These are phyloP conservation scores for Spodoptera picta DNA, from an alignment of 2,888 invertebrate genomes.

Conservation along the genomic window DNA sequence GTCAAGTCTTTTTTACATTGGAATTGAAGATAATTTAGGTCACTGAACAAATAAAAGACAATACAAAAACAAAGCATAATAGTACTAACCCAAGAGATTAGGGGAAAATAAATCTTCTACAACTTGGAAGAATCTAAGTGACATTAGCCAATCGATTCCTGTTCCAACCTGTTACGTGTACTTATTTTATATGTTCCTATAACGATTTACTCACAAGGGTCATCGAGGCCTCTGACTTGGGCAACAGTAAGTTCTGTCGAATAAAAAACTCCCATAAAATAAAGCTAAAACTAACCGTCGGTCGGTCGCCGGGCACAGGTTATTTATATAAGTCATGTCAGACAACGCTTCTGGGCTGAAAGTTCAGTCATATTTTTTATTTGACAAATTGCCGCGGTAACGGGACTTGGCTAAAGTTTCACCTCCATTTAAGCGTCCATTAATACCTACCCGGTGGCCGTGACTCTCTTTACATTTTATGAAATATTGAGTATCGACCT, in stretches of 20 bases:
- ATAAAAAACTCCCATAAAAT: slow-evolving; percentile 69
- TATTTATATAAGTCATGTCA: slow-evolving; percentile 85
- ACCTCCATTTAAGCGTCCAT: slow-evolving; percentile 83
- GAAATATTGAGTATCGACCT: slow-evolving; percentile 58
- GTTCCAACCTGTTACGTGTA: slow-evolving; percentile 31
- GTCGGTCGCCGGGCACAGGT: slow-evolving; percentile 68
- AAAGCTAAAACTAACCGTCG: slow-evolving; percentile 71
- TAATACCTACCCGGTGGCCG: slow-evolving; percentile 76
- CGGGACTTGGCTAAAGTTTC: slow-evolving; percentile 84
- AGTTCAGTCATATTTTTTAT: slow-evolving; percentile 86
- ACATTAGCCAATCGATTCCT: slow-evolving; percentile 6
- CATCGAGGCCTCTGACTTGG: slow-evolving; percentile 52
- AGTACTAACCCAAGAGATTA: no score
- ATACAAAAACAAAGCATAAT: no score
- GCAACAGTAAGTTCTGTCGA: slow-evolving; percentile 60
- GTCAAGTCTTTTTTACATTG: no score
- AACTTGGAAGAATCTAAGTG: no score
- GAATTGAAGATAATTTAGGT: no score
- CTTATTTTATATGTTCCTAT: slow-evolving; percentile 20
- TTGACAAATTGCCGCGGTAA: slow-evolving; percentile 86
- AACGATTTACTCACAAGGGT: slow-evolving; percentile 51
- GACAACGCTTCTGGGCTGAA: slow-evolving; percentile 80
- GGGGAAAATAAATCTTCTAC: no score
- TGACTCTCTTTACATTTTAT: slow-evolving; percentile 71
- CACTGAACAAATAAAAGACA: no score